Base-by-base conservation (phyloP, 2,113 vertebrate genomes). In the Nannospalax galili region DNA sequence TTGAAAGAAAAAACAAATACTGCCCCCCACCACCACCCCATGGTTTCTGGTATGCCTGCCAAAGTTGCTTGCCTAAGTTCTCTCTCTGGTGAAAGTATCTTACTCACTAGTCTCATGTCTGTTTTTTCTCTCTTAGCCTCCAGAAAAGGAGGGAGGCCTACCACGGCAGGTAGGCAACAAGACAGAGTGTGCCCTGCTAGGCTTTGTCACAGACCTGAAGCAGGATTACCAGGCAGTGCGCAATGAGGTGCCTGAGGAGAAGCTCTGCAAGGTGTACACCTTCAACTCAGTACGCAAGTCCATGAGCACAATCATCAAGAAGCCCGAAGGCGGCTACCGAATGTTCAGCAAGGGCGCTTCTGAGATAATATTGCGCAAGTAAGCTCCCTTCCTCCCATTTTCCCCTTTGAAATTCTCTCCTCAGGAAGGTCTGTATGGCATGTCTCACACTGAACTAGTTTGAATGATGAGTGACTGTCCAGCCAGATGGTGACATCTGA, bases 321-420 rank as follows among this genome's bases (percentile, higher is more conserved):
- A 97, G 7, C 37, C 98, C 0, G 96, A 96, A 0, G 99, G 99
- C 0, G 97, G 99, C 86, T 99, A 98, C 98, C 99, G 99, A 96
- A 99, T 99, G 99, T 99, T 99, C 99, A 99, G 99, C 99, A 99
- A 99, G 95, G 99, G 99, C 1, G 99, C 99, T 2, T 99, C 99
- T 0, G 99, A 99, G 98, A 99, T 99, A 96, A 91, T 99, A 92
- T 98, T 99, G 80, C 99, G 99, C 97, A 99, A 99, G 99, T 99
- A 98, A 98, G 98, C n/a, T 8, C 17, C 90, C 69, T 10, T 8
- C 7, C 64, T 16, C 1, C 0, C 26, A 45, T 0, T 0, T 0
- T 5, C 1, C 69, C 70, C 80, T 73, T 19, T 17, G 12, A 28
- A 28, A 5, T 1, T 2, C 0, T 14, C 26, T 40, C 37, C 32